Base-by-base conservation (phyloP, 1,140 invertebrate species). In the Drosophila malerkotliana region DNA sequence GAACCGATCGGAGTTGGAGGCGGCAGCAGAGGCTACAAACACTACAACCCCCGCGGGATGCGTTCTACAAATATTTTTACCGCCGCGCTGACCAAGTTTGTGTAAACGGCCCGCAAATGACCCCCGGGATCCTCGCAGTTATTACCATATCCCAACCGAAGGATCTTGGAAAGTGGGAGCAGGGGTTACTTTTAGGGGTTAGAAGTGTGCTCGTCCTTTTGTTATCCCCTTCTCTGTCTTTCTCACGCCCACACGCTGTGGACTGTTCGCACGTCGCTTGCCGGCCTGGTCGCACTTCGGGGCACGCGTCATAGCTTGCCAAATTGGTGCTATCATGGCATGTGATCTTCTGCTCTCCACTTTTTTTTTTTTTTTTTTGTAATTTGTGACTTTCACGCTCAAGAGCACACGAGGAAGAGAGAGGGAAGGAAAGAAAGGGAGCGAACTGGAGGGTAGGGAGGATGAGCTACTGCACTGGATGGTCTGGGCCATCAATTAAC, bases 351-450 rank as follows among this genome's bases (percentile, higher is more conserved):
- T 18, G 44, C 56, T 60, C 55, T 55, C 34, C 47, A 47, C 44
- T 71, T 18, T 28, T 39, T 45, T 5, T 10, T 26, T 32, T 56
- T 45, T 63, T 77, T 72, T 83, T 78, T 72, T 90, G 78, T 91
- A 91, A 91, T 91, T 90, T 91, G 85, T 91, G 90, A 91, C 90
- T 91, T 91, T 91, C 85, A 91, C 85, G 90, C 85, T 91, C 87
- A 79, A 75, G 56, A 62, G 84, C 83, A 90, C 84, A 85, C 77
- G 26, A 28, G 26, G 26, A 28, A 28, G 26, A 28, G 26, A 28
- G 26, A 66, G 12, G 39, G 4, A 9, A 24, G 21, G 52, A 53
- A 15, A 26, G 48, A 18, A 3, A 66, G 41, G 26, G 30, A 62
- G 57, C 8, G 28, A 18, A 14, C 10, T 8, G 14, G 39, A 44